Percentiles rank a stretch among this genome's conserved stretches.
These are phyloP conservation scores for Turnix velox DNA, from an alignment of 2,113 vertebrate species.

Conservation along the genomic window DNA sequence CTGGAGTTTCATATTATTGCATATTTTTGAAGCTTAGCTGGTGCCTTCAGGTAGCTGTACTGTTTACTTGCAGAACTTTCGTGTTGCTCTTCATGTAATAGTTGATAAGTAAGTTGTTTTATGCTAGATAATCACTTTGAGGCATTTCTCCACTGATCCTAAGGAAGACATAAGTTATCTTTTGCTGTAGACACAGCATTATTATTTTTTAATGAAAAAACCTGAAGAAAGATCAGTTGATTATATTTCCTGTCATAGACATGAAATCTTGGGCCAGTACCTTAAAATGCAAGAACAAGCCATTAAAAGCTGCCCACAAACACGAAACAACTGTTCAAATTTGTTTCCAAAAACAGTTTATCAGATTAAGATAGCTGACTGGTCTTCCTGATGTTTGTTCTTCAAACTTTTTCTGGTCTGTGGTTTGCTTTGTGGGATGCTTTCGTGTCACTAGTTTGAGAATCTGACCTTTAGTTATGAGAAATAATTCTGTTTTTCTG, in stretches of 20 bases:
- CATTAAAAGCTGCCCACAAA: neutral
- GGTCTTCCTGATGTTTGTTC: neutral
- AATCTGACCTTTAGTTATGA: neutral
- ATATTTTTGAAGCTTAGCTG: neutral
- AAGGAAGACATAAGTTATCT: neutral
- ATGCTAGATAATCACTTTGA: neutral
- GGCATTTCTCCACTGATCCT: neutral
- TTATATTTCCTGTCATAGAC: neutral
- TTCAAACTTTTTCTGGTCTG: neutral
- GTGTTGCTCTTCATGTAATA: neutral
- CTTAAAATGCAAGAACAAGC: neutral
- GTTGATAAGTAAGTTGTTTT: neutral
- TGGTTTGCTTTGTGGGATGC: neutral
- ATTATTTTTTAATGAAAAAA: neutral
- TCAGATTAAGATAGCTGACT: neutral
- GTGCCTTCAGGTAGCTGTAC: neutral
- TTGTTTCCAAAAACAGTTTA: neutral
- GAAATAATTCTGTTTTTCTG: neutral
- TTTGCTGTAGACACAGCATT: neutral
- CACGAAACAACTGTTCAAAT: constrained; percentile 8
- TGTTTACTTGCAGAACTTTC: neutral
- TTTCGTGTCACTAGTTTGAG: neutral
- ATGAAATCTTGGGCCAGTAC: neutral
- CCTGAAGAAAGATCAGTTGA: neutral
- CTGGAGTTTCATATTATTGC: neutral